Base-by-base conservation (phyloP, 2,888 invertebrate genomes). In the Lumbricus terrestris region DNA sequence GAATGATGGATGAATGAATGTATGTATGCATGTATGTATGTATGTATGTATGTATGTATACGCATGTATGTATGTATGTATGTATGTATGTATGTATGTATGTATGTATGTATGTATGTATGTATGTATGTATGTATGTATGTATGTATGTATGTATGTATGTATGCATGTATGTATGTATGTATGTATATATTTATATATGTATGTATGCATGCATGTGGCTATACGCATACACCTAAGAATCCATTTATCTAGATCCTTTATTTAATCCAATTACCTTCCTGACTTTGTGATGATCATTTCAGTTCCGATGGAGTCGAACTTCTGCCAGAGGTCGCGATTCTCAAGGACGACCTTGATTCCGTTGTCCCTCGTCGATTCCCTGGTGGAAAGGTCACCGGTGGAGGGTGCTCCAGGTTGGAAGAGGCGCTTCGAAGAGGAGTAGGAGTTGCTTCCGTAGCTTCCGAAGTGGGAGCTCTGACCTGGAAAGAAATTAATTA, bases 301-400 rank as follows among this genome's bases (percentile, higher is more conserved):
- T 83, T 90, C 82, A 5, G 82, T 90, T 83, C 90, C 95, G 34
- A 95, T 93, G 83, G 94, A 92, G 93, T 95, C 94, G 92, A 95
- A 95, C 92, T 94, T 95, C 88, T 93, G 92, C 95, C 95, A 95
- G 37, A 95, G 93, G 34, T 95, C 95, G 54, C 94, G 92, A 92
- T 95, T 95, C 91, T 95, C 95, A 91, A 95, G 93, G 29, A 92
- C 93, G 54, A 95, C 94, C 91, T 94, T 94, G 90, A 95, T 94
- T 91, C 94, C 95, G 90, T 94, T 94, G 92, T 95, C 89, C 89
- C 54, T 89, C 18, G 33, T 47, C 34, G 85, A 85, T 20, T 89
- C 89, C 18, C 89, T 15, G 33, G 89, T 54, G n/a, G 89, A n/a
- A 35, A 54, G 47, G 69, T 54, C 54, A 35, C 54, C 89, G 37